These are phyloP conservation scores for Diorhabda sublineata DNA, from an alignment of 1,140 invertebrate genomes.

Conservation along the genomic window DNA sequence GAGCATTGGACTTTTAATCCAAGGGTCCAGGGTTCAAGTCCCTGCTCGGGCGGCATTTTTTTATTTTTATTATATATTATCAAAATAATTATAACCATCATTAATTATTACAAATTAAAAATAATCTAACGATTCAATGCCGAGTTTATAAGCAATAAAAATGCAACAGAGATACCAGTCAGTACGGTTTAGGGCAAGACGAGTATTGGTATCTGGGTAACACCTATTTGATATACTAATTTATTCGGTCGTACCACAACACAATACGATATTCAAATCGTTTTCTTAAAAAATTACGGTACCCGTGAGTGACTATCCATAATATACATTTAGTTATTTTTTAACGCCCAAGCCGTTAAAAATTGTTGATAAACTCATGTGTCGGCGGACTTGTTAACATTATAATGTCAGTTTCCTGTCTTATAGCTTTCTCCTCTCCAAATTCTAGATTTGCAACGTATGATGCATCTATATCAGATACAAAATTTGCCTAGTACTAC, in stretches of 20 bases:
- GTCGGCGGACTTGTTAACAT: not conserved
- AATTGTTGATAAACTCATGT: not conserved
- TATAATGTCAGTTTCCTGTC: not conserved
- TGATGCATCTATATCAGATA: not conserved
- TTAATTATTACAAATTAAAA: not conserved
- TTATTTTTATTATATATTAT: constrained; percentile 5
- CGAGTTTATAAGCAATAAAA: not conserved
- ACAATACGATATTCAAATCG: constrained; percentile 2
- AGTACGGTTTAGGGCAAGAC: not conserved
- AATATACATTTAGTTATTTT: not conserved
- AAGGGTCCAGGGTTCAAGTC: constrained; percentile 74
- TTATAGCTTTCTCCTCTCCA: constrained; percentile 1
- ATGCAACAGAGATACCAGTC: not conserved
- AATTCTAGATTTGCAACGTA: not conserved
- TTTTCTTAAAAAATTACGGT: constrained; percentile 1
- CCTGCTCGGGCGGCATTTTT: constrained; percentile 62
- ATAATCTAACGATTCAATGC: not conserved
- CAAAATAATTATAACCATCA: not conserved
- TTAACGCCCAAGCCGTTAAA: not conserved
- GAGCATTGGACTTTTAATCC: constrained; percentile 74
- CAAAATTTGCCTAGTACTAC: not conserved
- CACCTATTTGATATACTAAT: not conserved
- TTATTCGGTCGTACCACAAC: not conserved
- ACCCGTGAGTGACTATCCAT: not conserved
- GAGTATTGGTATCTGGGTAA: not conserved